Evolutionary conservation across 2,113 vertebrate genomes (phyloP).

Genomic region (Perca flavescens): DNA sequence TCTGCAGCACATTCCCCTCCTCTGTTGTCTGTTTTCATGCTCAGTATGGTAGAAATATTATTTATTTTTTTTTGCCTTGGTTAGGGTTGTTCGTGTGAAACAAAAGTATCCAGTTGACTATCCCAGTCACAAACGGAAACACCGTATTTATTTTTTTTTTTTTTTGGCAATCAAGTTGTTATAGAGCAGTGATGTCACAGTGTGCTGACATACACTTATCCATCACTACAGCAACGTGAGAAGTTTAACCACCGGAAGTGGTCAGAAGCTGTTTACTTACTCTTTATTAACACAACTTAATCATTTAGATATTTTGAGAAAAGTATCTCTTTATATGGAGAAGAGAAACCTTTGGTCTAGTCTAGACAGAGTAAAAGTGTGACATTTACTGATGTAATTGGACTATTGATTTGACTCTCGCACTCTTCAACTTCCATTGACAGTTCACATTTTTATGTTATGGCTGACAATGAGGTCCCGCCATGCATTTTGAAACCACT

Average conservation of each 20-base stretch:
- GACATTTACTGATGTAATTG: slow-evolving; percentile 38
- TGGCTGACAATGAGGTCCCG: slow-evolving; percentile 7
- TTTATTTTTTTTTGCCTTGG: too few species aligned
- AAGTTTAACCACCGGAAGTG: neutral
- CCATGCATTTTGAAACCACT: neutral
- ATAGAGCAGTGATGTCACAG: neutral
- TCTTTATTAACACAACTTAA: neutral
- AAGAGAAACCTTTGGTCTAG: neutral
- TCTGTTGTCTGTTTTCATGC: neutral
- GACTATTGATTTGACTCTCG: slow-evolving; percentile 34
- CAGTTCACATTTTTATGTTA: slow-evolving; percentile 4
- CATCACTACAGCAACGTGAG: neutral
- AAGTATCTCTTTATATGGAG: neutral
- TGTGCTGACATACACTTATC: too few species aligned
- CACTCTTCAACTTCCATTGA: slow-evolving; percentile 5
- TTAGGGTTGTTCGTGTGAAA: too few species aligned
- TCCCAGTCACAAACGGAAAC: neutral
- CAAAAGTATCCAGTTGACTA: too few species aligned
- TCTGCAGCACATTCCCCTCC: neutral
- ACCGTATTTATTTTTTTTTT: neutral
- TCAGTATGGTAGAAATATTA: neutral
- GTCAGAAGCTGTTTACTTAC: too few species aligned
- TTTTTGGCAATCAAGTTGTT: neutral
- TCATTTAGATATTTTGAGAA: neutral
- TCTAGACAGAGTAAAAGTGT: slow-evolving; percentile 14